phyloP scores from a whole-genome alignment of 2,113 vertebrate genomes.

The Empidonax traillii region DNA sequence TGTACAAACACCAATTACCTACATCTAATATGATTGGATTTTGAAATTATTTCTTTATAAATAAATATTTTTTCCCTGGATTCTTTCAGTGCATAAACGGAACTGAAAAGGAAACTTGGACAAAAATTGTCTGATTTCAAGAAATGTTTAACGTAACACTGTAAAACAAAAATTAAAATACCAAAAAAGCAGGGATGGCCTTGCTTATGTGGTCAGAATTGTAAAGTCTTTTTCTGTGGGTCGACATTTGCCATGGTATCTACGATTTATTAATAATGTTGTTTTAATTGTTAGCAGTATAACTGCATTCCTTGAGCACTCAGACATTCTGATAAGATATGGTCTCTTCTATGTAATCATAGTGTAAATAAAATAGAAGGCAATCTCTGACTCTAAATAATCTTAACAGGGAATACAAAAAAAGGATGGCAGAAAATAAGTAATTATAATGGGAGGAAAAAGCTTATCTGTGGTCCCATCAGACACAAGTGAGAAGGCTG shows the following conservation, averaged over 20 bases:
- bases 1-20: neutral
- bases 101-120: neutral
- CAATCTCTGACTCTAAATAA: neutral
- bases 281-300: neutral
- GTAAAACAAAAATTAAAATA: neutral
- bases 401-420: neutral
- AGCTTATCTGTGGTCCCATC: neutral
- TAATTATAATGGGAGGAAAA: neutral
- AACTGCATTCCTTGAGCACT: neutral
- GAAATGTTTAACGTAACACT: neutral
- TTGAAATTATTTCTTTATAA: neutral
- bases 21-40: neutral
- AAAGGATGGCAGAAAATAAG: neutral
- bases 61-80: neutral
- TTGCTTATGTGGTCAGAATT: neutral
- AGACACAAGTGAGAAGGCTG: neutral
- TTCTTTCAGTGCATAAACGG: neutral
- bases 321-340: neutral
- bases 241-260: neutral
- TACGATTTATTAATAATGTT: conserved; percentile 26
- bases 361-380: neutral
- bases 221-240: neutral
- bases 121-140: neutral
- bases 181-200: neutral
- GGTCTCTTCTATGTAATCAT: neutral